phyloP scores from a whole-genome alignment of 2,797 vertebrate species.

The Galaxias olidus region DNA sequence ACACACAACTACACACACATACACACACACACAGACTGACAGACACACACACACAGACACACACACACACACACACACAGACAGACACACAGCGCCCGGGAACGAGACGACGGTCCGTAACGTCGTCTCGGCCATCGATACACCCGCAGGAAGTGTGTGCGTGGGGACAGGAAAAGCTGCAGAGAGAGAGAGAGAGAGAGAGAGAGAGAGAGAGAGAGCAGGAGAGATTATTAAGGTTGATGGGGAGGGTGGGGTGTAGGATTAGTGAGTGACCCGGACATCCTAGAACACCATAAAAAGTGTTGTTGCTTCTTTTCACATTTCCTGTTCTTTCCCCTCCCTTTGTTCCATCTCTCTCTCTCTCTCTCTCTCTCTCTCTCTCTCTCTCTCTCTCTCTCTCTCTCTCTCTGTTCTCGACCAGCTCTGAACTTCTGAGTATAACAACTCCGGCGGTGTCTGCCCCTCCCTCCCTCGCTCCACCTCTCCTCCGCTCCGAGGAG shows the following conservation, averaged over 20 bases:
- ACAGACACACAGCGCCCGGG: constrained; percentile 38
- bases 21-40: constrained; percentile 8
- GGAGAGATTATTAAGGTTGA: background rate
- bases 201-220: background rate
- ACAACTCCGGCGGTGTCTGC: background rate
- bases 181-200: background rate
- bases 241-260: too few species aligned
- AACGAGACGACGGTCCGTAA: constrained; percentile 23
- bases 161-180: background rate
- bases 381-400: background rate
- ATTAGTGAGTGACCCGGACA: too few species aligned
- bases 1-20: constrained; percentile 29
- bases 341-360: constrained; percentile 2
- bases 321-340: background rate
- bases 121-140: constrained; percentile 51
- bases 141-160: constrained; percentile 51
- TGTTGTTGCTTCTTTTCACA: constrained; percentile 20
- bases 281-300: constrained; percentile 14
- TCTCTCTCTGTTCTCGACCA: background rate
- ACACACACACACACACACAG: constrained; percentile 2
- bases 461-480: background rate
- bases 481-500: constrained; percentile 1
- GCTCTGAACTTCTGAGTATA: background rate
- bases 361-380: background rate
- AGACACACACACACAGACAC: constrained; percentile 17